A percentile compares a stretch with the other conserved stretches of the same genome.
phyloP scores from a whole-genome alignment of 2,797 vertebrate species.

The Danio choprae region DNA sequence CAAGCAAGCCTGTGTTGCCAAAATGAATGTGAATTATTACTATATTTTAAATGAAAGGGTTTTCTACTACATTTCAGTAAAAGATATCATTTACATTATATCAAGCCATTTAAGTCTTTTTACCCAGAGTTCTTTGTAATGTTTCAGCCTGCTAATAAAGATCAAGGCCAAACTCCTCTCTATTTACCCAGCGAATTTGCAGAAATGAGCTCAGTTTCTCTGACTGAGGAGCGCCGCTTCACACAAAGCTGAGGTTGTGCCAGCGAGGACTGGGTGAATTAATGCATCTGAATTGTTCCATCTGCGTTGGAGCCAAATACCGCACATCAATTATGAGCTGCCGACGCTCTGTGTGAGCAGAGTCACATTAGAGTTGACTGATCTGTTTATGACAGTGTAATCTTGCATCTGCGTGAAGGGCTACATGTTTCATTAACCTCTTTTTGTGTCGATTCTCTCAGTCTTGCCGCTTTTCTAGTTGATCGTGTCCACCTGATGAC shows the following conservation, averaged over 20 bases:
- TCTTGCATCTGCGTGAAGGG: conserved; percentile 50
- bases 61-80: too few species aligned
- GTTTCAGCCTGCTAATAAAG: conserved; percentile 60
- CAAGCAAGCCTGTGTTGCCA: too few species aligned
- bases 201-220: conserved; percentile 69
- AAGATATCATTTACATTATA: too few species aligned
- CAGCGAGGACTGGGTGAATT: conserved; percentile 62
- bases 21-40: too few species aligned
- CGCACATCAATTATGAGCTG: conserved; percentile 77
- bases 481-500: conserved; percentile 35
- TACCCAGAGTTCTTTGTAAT: not conserved
- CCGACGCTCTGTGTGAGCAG: conserved; percentile 69
- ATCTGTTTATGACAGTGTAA: conserved; percentile 62
- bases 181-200: conserved; percentile 69
- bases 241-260: conserved; percentile 70
- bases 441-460: conserved; percentile 42
- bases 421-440: conserved; percentile 62
- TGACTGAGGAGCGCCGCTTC: conserved; percentile 69
- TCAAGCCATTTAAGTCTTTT: too few species aligned
- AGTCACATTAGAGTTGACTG: conserved; percentile 48
- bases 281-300: conserved; percentile 72
- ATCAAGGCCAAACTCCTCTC: conserved; percentile 69
- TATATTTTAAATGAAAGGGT: too few species aligned
- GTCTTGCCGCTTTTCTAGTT: conserved; percentile 32
- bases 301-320: conserved; percentile 76